phyloP scores from a whole-genome alignment of 2,797 vertebrate species.

The Platalea minor region DNA sequence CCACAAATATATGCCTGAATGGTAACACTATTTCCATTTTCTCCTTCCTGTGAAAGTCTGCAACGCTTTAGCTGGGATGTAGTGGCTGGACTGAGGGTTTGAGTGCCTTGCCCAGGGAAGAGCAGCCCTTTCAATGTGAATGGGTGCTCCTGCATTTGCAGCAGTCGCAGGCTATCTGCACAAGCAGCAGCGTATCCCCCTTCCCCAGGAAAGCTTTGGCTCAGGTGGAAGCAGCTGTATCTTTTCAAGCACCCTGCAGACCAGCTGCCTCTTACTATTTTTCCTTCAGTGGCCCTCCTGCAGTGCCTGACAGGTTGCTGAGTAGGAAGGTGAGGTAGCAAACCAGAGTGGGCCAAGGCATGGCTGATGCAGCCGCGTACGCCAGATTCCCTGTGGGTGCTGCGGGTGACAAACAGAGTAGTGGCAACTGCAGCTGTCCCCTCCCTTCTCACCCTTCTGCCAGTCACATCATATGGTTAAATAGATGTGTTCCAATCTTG shows the following conservation, averaged over 20 bases:
- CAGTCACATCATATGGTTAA: background rate
- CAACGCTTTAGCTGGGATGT: background rate
- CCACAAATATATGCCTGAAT: background rate
- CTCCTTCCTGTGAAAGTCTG: background rate
- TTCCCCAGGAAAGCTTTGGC: background rate
- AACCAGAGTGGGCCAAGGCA: background rate
- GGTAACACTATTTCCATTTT: background rate
- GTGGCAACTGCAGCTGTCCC: background rate
- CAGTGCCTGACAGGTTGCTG: background rate
- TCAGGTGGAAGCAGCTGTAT: background rate
- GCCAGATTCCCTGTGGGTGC: background rate
- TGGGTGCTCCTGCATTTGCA: background rate
- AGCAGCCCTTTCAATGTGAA: background rate
- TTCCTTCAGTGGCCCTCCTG: background rate
- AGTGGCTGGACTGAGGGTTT: background rate
- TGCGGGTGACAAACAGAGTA: background rate
- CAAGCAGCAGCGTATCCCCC: rapidly evolving
- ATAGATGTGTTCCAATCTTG: background rate
- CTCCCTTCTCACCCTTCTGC: background rate
- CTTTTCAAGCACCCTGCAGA: background rate
- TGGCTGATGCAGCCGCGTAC: background rate
- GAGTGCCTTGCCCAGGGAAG: background rate
- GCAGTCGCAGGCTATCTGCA: background rate
- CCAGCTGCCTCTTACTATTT: background rate
- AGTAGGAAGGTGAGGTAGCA: background rate